Percentiles rank a stretch among this genome's conserved stretches.
phyloP scores from a whole-genome alignment of 1,140 invertebrate genomes.

The Listronotus oregonensis region DNA sequence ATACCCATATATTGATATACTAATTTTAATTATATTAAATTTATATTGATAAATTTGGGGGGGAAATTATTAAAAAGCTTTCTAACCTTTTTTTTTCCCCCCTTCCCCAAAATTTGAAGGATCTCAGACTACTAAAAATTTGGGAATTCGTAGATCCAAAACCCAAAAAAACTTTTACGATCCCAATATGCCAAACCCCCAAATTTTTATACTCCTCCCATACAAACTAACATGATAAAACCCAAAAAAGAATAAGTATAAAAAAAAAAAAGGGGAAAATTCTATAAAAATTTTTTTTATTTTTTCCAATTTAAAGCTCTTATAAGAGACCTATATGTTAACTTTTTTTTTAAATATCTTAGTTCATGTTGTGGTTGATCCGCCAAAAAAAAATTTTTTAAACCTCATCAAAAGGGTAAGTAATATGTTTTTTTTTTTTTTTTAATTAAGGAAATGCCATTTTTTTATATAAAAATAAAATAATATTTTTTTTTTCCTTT shows the following conservation, averaged over 20 bases:
- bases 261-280: conserved; percentile 17
- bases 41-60: conserved; percentile 66
- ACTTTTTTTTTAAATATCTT: conserved; percentile 64
- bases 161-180: conserved; percentile 84
- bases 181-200: conserved; percentile 90
- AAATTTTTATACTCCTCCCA: conserved; percentile 90
- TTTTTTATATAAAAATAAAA: background rate
- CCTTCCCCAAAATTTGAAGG: conserved; percentile 87
- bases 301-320: conserved; percentile 3
- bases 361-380: conserved; percentile 95
- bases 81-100: conserved; percentile 94
- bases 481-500: no score
- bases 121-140: conserved; percentile 68
- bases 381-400: conserved; percentile 85
- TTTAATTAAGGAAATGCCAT: background rate
- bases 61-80: conserved; percentile 78
- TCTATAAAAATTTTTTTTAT: no score
- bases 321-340: no score
- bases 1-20: no score
- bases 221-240: conserved; percentile 80
- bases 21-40: no score
- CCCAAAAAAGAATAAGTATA: conserved; percentile 73
- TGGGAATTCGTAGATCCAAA: conserved; percentile 69
- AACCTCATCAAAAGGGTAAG: conserved; percentile 94
- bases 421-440: background rate